Conservation (phyloP, 2,113 vertebrate species). For the Mobula hypostoma region DNA sequence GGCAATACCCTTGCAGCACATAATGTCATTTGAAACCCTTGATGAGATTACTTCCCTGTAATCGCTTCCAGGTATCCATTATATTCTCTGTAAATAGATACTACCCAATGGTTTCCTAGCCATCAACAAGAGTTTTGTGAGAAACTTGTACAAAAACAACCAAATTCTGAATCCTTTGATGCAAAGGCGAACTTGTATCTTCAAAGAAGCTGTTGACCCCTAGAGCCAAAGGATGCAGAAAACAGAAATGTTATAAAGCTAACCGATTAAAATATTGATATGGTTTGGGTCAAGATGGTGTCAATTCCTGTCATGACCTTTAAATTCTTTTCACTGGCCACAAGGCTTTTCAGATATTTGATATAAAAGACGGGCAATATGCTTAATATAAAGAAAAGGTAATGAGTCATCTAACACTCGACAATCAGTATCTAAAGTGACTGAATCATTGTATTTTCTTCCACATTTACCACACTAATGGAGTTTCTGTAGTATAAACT, state of each 20-base stretch:
- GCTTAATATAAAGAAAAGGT: not conserved
- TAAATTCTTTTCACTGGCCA: not conserved
- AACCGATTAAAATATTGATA: not conserved
- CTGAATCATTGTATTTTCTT: not conserved
- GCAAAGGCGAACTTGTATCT: not conserved
- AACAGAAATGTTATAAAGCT: not conserved
- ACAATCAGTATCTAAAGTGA: not conserved
- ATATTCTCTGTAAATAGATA: constrained; percentile 18
- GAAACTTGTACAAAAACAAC: not conserved
- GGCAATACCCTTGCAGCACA: not conserved
- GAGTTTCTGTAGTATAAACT: not conserved
- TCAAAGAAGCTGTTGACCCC: not conserved
- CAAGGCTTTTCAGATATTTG: not conserved
- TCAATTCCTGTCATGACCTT: not conserved
- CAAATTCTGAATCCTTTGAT: not conserved
- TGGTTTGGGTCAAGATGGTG: not conserved
- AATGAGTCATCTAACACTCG: not conserved
- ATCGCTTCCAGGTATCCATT: constrained; percentile 30
- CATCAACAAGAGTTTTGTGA: not conserved
- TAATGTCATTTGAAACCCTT: constrained; percentile 22
- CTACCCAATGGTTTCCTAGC: not conserved
- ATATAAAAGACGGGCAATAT: not conserved
- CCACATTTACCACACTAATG: not conserved
- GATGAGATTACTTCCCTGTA: not conserved
- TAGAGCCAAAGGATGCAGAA: not conserved